Conservation (phyloP, 1,140 invertebrate genomes). For the Bombus cullumanus region DNA sequence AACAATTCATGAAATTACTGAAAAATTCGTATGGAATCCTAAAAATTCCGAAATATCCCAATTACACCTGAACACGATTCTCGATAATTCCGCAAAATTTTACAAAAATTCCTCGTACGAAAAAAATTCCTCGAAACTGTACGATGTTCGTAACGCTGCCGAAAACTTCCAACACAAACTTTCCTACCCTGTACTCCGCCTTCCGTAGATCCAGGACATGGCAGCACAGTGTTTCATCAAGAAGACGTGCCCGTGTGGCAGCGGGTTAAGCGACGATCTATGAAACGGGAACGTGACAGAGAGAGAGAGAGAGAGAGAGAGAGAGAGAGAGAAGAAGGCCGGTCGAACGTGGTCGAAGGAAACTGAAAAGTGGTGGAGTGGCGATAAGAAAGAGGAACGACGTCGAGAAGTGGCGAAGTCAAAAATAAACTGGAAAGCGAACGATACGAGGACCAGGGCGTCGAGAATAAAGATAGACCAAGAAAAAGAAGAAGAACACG, state of each 20-base stretch:
- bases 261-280: conserved; percentile 18
- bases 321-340: neutral
- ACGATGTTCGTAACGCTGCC: neutral
- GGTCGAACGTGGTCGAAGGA: neutral
- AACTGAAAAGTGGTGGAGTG: conserved; percentile 25
- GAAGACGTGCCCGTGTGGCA: neutral
- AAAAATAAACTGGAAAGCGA: conserved; percentile 36
- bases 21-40: neutral
- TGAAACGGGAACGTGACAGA: conserved; percentile 32
- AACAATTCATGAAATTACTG: neutral
- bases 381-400: conserved; percentile 32
- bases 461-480: neutral
- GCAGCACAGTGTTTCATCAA: neutral
- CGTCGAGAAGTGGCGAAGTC: conserved; percentile 1
- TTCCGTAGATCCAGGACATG: neutral
- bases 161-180: no score
- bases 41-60: neutral
- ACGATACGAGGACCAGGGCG: neutral
- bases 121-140: no score
- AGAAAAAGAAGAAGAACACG: no score
- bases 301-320: neutral
- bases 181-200: no score
- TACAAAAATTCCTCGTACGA: neutral
- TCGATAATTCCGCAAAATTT: neutral
- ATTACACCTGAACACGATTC: neutral